Base-by-base conservation (phyloP, 37 sponge, comb jelly and placozoan genomes). In the Theonella swinhoei region DNA sequence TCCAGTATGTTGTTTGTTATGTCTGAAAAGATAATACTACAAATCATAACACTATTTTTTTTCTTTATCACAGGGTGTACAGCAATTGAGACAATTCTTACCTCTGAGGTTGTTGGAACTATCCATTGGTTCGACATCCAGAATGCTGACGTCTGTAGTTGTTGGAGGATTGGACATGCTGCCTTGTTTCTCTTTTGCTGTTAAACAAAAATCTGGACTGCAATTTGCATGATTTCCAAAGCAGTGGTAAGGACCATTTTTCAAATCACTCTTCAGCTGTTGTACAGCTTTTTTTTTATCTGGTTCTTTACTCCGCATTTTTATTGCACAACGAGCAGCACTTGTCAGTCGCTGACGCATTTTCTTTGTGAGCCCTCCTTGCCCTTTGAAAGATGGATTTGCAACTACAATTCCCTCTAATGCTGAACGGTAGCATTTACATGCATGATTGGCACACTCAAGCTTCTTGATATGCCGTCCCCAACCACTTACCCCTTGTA, bases 381-480 rank as follows among this genome's bases (percentile, higher is more conserved):
- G 77, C 20, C 83, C 89, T 42, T 80, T 80, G 67, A 71, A 77
- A 35, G 59, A 39, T 23, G 80, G 84, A 29, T 89, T 89, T 22
- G 78, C 75, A 40, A 73, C 62, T 22, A 78, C 80, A 11, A 89
- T 74, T 61, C 43, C 64, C 75, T 89, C 89, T 0, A 78, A 80
- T 39, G 75, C 36, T 25, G 75, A 59, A 25, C 79, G 34, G 73
- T 83, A 83, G 26, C 82, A 81, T 58, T 89, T 83, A 63, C 70
- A 77, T 17, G 89, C 54, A 34, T 89, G 84, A 28, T 89, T 89
- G 29, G 84, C 89, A 79, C 89, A 88, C 25, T 82, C 89, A 0
- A 82, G 22, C 66, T 88, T 88, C 19, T 47, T 76, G 42, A 88
- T 80, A 63, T 33, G 39, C 1, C 34, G 37, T 3, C 83, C 89